Evolutionary conservation across 2,888 invertebrate genomes (phyloP).

Genomic region (Gisinianus flammeolus): DNA sequence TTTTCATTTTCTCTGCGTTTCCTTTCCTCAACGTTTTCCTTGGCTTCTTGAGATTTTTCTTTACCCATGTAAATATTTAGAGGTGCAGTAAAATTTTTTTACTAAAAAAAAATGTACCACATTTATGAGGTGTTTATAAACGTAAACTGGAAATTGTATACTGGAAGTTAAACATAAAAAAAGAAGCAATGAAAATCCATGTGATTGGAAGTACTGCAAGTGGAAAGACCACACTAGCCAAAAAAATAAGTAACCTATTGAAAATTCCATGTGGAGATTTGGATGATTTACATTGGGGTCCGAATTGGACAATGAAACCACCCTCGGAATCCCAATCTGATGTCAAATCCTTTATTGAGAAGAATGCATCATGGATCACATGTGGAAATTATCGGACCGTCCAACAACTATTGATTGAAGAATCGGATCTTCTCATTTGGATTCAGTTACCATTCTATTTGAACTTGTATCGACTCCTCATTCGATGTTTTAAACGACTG

Average conservation of each 20-base stretch:
- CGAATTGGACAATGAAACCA: neutral
- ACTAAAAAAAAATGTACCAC: no score
- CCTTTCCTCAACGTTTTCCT: no score
- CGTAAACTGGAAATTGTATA: no score
- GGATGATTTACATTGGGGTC: neutral
- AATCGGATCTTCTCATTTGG: neutral
- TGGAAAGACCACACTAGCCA: neutral
- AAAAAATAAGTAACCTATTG: neutral
- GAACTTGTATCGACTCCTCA: neutral
- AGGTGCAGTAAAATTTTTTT: no score
- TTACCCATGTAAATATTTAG: no score
- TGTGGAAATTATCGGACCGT: neutral
- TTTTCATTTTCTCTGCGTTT: no score
- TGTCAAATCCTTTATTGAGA: neutral
- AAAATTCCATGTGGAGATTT: neutral
- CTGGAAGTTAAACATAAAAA: no score
- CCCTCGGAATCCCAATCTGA: neutral
- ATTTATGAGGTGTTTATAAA: no score
- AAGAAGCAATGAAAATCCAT: neutral
- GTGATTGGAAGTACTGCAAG: neutral
- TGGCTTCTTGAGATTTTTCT: no score
- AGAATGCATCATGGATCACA: neutral
- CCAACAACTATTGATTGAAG: neutral
- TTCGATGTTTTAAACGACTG: neutral
- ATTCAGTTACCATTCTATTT: neutral